A percentile compares a stretch with the other conserved stretches of the same genome.
phyloP scores from a whole-genome alignment of 2,113 vertebrate species.

The Setophaga petechia region DNA sequence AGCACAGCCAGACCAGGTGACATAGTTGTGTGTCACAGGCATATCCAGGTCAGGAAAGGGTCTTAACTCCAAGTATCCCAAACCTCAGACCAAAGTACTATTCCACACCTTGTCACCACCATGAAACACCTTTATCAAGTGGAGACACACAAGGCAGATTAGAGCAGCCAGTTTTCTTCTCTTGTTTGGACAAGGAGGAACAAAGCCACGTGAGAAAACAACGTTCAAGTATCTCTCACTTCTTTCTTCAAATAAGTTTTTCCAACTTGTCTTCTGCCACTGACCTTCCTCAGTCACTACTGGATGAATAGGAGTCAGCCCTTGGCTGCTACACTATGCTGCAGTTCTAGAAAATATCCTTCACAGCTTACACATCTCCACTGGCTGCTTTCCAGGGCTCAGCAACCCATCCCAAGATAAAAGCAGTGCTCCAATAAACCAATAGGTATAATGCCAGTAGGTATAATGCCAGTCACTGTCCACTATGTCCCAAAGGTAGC shows the following conservation, averaged over 20 bases:
- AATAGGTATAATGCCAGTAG: neutral
- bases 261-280: neutral
- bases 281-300: neutral
- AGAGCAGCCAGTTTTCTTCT: neutral
- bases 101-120: neutral
- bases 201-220: neutral
- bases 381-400: neutral
- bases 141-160: neutral
- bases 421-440: neutral
- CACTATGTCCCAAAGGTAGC: neutral
- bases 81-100: neutral
- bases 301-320: neutral
- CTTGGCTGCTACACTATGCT: neutral
- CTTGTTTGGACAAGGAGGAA: neutral
- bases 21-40: accelerated
- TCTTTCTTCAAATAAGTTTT: neutral
- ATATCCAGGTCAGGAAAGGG: neutral
- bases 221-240: neutral
- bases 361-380: neutral
- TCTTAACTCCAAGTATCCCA: neutral
- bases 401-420: neutral
- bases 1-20: neutral
- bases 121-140: neutral
- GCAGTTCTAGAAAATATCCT: neutral
- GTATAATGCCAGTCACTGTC: neutral